Conservation (phyloP, 2,113 vertebrate genomes). For the Trogon surrucura region DNA sequence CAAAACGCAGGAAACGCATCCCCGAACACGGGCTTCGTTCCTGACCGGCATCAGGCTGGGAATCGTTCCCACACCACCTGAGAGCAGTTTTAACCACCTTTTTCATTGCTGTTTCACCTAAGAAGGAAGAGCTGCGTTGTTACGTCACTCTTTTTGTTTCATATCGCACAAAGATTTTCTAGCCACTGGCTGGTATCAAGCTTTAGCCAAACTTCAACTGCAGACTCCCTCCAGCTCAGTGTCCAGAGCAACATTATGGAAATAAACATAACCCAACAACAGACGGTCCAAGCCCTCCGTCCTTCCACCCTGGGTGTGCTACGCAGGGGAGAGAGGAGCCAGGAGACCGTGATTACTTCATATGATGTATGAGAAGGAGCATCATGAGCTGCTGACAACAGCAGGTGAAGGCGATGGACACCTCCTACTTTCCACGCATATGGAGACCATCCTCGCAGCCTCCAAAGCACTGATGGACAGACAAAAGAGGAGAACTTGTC, state of each 20-base stretch:
- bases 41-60: not conserved
- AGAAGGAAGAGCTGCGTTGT: not conserved
- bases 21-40: not conserved
- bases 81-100: not conserved
- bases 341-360: not conserved
- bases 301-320: not conserved
- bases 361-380: not conserved
- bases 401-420: not conserved
- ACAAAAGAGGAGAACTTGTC: not conserved
- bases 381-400: not conserved
- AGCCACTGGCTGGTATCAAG: not conserved
- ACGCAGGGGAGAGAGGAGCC: not conserved
- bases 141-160: not conserved
- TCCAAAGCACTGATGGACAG: not conserved
- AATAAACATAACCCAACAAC: not conserved
- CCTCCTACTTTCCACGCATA: not conserved
- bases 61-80: not conserved
- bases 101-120: accelerated
- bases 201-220: not conserved
- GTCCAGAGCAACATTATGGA: not conserved
- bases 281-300: not conserved
- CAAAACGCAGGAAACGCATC: not conserved
- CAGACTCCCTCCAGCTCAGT: not conserved
- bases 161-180: not conserved
- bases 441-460: not conserved